A percentile compares a stretch with the other conserved stretches of the same genome.
Conservation (phyloP, 2,797 vertebrate species). For the Sebastes goodei region DNA sequence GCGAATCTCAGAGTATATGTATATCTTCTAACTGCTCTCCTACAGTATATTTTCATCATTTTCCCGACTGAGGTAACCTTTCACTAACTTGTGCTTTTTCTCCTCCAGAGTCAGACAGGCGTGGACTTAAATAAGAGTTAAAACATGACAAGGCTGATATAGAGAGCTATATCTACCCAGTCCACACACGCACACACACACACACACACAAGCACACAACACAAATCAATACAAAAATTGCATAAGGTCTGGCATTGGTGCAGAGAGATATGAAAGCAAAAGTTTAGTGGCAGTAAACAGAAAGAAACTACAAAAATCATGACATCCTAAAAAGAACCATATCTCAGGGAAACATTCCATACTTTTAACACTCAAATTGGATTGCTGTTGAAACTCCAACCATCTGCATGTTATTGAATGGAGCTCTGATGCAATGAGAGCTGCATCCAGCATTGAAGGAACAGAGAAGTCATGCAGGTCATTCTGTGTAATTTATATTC, state of each 20-base stretch:
- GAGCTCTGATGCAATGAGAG: slow-evolving; percentile 2
- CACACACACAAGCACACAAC: not conserved
- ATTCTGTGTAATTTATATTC: slow-evolving; percentile 1
- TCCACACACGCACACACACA: not conserved
- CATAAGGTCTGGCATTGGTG: slow-evolving; percentile 13
- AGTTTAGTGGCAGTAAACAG: slow-evolving; percentile 9
- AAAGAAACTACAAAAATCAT: slow-evolving; percentile 1
- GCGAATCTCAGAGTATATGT: slow-evolving; percentile 29
- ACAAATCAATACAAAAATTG: slow-evolving; percentile 32
- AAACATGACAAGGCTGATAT: slow-evolving; percentile 21
- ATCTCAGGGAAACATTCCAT: not conserved
- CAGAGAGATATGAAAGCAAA: slow-evolving; percentile 4
- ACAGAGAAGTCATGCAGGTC: not conserved
- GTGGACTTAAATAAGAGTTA: slow-evolving; percentile 37
- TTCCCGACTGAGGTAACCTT: slow-evolving; percentile 66
- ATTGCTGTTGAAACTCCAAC: not conserved
- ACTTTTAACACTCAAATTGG: not conserved
- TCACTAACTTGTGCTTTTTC: slow-evolving; percentile 24
- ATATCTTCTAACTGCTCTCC: slow-evolving; percentile 45
- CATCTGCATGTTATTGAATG: not conserved
- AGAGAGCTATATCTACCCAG: slow-evolving; percentile 6
- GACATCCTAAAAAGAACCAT: not conserved
- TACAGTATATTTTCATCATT: slow-evolving; percentile 58
- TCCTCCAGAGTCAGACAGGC: slow-evolving; percentile 16
- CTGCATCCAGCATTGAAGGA: not conserved